phyloP scores from a whole-genome alignment of 2,797 vertebrate genomes.

The Tinamus major region DNA sequence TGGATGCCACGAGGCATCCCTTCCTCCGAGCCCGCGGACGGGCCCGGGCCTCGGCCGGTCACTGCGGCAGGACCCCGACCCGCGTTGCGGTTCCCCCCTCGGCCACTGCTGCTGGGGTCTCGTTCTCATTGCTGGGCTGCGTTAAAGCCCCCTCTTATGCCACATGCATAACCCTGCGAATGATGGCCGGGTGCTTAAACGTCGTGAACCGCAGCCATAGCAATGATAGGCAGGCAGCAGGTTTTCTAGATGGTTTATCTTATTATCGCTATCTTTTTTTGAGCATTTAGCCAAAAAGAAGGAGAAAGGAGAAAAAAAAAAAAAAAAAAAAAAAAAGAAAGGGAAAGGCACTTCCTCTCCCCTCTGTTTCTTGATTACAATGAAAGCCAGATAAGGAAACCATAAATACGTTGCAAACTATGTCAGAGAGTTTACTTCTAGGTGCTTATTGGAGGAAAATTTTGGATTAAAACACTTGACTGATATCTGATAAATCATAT shows the following conservation, averaged over 20 bases:
- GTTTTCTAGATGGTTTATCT: constrained; percentile 51
- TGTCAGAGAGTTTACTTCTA: not conserved
- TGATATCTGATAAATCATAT: not conserved
- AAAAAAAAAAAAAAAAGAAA: not conserved
- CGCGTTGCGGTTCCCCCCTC: not conserved
- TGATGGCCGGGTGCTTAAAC: not conserved
- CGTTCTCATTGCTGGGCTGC: not conserved
- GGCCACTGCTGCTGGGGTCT: not conserved
- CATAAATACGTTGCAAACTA: not conserved
- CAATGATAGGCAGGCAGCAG: not conserved
- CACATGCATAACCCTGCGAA: not conserved
- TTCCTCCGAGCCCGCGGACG: not conserved
- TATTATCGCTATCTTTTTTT: constrained; percentile 43
- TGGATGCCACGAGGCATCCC: not conserved
- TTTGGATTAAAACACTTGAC: not conserved
- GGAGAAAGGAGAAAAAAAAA: not conserved
- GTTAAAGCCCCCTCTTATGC: not conserved
- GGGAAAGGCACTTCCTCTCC: not conserved
- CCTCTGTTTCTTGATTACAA: not conserved
- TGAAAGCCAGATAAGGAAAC: constrained; percentile 12
- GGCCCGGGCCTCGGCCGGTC: not conserved
- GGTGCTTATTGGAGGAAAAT: not conserved
- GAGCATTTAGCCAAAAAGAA: not conserved
- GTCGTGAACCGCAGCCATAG: not conserved
- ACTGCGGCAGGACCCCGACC: not conserved